Base-by-base conservation (phyloP, 1,140 invertebrate genomes). In the Brachionus rubens region DNA sequence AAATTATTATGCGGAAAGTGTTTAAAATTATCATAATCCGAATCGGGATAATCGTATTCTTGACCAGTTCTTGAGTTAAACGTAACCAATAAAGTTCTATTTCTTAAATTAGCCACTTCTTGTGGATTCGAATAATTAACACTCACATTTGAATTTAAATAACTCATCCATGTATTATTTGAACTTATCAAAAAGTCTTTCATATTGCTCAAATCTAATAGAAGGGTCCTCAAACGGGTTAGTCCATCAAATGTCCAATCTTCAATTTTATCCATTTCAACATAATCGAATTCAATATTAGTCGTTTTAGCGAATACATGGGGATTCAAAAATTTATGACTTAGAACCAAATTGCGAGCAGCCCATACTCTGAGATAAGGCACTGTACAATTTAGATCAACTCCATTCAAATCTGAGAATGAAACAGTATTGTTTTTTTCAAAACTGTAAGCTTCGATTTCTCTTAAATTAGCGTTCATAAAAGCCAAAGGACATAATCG, bases 1-100 rank as follows among this genome's bases (percentile, higher is more conserved):
- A 65, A 5, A 43, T 36, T 21, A 26, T 65, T 28, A 65, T 65
- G 59, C 19, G 59, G 59, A 65, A 65, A 65, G n/a, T 43, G 43
- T 65, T 28, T 43, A 26, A 46, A 65, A 21, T 21, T 4, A 12
- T 43, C 40, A 19, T 43, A 41, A 41, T 65, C 59, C 6, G 14
- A 10, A 43, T 65, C 19, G 12, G 59, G 59, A 46, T 43, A 65
- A 24, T 24, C 19, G 43, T 65, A 65, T 3, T 41, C 30, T 43
- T 65, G 36, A 24, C 59, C 59, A 24, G 12, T 65, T 43, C 59
- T 65, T 65, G 59, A 65, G 24, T 65, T 65, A 43, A 65, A 65
- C 6, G 59, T 65, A 1, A 65, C 12, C 4, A 65, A 10, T 3
- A 65, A 14, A 0, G 59, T 43, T 43, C 33, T 41, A 43, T 65